Percentiles rank a stretch among this genome's conserved stretches.
These are phyloP conservation scores for Quiscalus mexicanus DNA, from an alignment of 2,113 vertebrate species.

Conservation along the genomic window DNA sequence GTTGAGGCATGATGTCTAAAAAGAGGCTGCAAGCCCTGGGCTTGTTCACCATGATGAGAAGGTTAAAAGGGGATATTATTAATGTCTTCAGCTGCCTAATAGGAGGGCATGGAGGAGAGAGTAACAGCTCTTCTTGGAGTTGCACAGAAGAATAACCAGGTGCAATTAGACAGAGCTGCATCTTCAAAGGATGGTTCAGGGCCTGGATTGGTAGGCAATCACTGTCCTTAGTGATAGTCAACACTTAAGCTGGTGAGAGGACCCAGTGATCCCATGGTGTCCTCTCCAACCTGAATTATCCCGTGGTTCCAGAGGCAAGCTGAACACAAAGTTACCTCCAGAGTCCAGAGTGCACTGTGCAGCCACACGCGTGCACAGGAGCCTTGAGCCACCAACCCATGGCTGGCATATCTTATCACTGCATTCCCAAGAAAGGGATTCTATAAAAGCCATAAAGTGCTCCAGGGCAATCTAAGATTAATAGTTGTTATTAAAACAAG, in stretches of 20 bases:
- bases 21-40: neutral
- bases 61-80: neutral
- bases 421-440: neutral
- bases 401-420: neutral
- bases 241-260: neutral
- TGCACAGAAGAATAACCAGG: neutral
- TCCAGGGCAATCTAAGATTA: neutral
- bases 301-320: neutral
- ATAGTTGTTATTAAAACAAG: neutral
- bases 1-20: accelerated
- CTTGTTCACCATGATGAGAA: neutral
- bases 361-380: neutral
- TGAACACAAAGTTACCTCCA: neutral
- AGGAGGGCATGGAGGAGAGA: neutral
- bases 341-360: neutral
- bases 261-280: accelerated
- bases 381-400: neutral
- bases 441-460: conserved; percentile 34
- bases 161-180: neutral
- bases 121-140: neutral
- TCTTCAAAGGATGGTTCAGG: neutral
- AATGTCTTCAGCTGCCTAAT: neutral
- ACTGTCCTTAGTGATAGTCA: neutral
- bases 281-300: neutral
- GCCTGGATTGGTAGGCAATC: neutral